phyloP scores from a whole-genome alignment of 2,888 invertebrate genomes.

The Tromatobia lineatoria region DNA sequence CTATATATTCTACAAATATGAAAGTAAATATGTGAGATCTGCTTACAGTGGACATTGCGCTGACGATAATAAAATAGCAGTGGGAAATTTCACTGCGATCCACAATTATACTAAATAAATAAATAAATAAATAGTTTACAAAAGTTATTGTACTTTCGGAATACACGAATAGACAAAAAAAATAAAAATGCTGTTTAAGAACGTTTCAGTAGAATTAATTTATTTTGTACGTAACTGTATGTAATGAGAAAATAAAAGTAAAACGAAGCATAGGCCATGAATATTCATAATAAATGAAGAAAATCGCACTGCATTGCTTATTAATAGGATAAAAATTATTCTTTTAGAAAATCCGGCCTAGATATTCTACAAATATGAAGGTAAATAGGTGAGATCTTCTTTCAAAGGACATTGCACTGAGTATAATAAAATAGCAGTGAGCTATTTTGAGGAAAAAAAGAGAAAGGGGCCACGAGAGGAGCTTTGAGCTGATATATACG shows the following conservation, averaged over 20 bases:
- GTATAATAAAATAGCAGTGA: conserved; percentile 31
- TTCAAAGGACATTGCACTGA: conserved; percentile 3
- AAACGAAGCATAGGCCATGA: neutral
- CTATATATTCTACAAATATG: conserved; percentile 14
- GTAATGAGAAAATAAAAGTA: too few species aligned
- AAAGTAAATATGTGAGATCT: conserved; percentile 7
- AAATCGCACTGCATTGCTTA: neutral
- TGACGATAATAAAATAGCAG: conserved; percentile 32
- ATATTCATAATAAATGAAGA: neutral
- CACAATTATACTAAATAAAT: too few species aligned
- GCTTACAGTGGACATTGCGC: neutral
- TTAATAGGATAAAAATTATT: conserved; percentile 1
- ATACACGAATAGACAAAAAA: too few species aligned
- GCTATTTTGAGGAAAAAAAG: conserved; percentile 11
- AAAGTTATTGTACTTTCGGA: too few species aligned
- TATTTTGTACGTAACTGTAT: neutral
- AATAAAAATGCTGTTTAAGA: too few species aligned
- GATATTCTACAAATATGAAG: conserved; percentile 16
- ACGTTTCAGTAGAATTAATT: too few species aligned
- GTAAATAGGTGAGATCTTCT: neutral
- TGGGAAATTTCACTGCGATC: too few species aligned
- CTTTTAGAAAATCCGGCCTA: conserved; percentile 9
- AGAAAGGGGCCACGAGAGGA: neutral
- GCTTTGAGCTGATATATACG: neutral
- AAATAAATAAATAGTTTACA: too few species aligned